Percentiles rank a stretch among this genome's conserved stretches.
These are phyloP conservation scores for Mastomys natalensis DNA, from an alignment of 2,113 vertebrate genomes.

Conservation along the genomic window DNA sequence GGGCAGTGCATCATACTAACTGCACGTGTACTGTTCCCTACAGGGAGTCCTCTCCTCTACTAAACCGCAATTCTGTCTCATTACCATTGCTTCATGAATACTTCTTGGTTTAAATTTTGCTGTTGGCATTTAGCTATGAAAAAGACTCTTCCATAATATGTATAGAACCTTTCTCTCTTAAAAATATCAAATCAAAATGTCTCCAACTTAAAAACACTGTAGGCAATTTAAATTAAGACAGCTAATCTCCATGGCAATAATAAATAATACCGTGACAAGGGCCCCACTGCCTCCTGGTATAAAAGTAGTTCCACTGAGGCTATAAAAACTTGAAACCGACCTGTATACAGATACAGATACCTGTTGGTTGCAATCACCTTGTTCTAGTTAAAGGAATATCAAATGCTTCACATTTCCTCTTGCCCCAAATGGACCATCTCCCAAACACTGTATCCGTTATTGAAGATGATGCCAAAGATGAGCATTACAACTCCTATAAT, in stretches of 20 bases:
- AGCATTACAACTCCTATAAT: background rate
- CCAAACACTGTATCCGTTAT: background rate
- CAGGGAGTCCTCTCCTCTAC: constrained; percentile 48
- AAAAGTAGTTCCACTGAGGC: background rate
- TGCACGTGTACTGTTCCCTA: constrained; percentile 34
- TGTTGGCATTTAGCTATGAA: constrained; percentile 71
- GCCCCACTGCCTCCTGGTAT: background rate
- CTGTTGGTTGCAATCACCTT: background rate
- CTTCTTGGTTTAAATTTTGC: constrained; percentile 73
- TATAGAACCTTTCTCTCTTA: constrained; percentile 57
- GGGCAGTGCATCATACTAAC: constrained; percentile 67
- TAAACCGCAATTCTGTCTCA: constrained; percentile 70
- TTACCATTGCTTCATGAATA: constrained; percentile 68
- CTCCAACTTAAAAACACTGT: constrained; percentile 56
- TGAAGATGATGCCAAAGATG: background rate
- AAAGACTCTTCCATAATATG: constrained; percentile 64
- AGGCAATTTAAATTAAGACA: constrained; percentile 31
- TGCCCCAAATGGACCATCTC: background rate
- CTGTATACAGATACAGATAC: background rate
- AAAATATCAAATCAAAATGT: constrained; percentile 67
- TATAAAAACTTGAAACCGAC: constrained; percentile 43
- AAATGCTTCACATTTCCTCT: constrained; percentile 21
- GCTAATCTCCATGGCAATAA: constrained; percentile 65
- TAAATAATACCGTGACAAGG: constrained; percentile 12
- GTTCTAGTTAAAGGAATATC: constrained; percentile 21